A percentile compares a stretch with the other conserved stretches of the same genome.
Conservation (phyloP, 2,113 vertebrate genomes). For the Pseudorasbora parva region DNA sequence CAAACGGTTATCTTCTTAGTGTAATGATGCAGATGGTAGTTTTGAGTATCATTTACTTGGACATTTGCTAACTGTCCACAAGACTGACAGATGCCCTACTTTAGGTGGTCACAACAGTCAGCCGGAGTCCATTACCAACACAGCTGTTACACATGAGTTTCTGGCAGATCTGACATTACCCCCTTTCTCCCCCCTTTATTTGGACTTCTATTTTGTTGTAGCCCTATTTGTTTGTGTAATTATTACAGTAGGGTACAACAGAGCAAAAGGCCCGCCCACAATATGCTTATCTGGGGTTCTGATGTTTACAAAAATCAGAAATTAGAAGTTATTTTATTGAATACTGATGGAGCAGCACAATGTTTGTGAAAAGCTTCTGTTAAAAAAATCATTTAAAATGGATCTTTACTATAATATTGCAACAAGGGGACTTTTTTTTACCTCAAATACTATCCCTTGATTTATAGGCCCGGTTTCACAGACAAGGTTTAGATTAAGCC, state of each 20-base stretch:
- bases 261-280: not conserved
- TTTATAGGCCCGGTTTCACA: too few species aligned
- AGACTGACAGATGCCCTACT: conserved; percentile 87
- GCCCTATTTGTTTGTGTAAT: conserved; percentile 7
- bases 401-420: not conserved
- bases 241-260: conserved; percentile 20
- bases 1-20: conserved; percentile 49
- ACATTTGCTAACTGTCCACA: conserved; percentile 75
- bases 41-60: conserved; percentile 67
- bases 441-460: too few species aligned
- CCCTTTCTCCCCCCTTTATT: conserved; percentile 39
- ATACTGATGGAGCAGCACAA: not conserved
- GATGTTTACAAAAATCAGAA: not conserved
- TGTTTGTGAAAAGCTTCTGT: not conserved
- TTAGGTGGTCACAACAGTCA: conserved; percentile 82
- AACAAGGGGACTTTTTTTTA: not conserved
- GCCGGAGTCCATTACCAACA: conserved; percentile 85
- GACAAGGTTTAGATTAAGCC: too few species aligned
- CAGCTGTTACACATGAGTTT: conserved; percentile 85
- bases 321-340: not conserved
- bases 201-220: conserved; percentile 21
- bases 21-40: conserved; percentile 55
- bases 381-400: not conserved
- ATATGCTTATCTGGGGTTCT: not conserved
- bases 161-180: conserved; percentile 75